Base-by-base conservation (phyloP, 2,797 vertebrate genomes). In the Propithecus deckenii region DNA sequence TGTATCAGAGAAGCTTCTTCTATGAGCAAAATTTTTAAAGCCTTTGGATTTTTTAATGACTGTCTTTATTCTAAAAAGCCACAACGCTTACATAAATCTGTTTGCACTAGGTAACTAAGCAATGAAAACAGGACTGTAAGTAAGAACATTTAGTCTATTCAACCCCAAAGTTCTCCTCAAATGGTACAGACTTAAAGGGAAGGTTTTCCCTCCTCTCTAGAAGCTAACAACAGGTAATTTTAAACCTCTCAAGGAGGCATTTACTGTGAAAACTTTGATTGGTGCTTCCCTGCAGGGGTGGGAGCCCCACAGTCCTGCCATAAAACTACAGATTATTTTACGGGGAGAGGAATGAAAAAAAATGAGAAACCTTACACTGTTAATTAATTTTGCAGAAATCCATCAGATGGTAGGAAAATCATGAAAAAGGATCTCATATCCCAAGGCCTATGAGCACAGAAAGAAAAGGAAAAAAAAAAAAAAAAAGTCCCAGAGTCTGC, bases 11-110 rank as follows among this genome's bases (percentile, higher is more conserved):
- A 69, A 85, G 30, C 75, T 90, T 95, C n/a, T 95, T 80, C 83
- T 22, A 57, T 22, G 86, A 61, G 38, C 72, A 95, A 79, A 91
- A 91, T 67, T 65, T 81, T 83, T 46, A 72, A 90, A 96, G 50
- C 7, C 50, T 94, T 71, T 23, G 30, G 22, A 52, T 71, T 78
- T 84, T 72, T 86, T 65, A 81, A 76, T 18, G 23, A 89, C 30
- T 43, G 23, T 71, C 79, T 95, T 89, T 90, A 87, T 72, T 95
- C 80, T 86, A 91, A 67, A 95, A 96, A 65, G 50, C 76, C 46
- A 59, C 52, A 91, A 50, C 5, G 72, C 84, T 80, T 69, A 91
- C 7, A 84, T 61, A 69, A 72, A 80, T 91, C 63, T 88, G 12
- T 75, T 75, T 95, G 55, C 11, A 92, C 25, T 76, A 96, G 10